Evolutionary conservation across 2,888 invertebrate species (phyloP).

Genomic region (Drosophila hamatofila): DNA sequence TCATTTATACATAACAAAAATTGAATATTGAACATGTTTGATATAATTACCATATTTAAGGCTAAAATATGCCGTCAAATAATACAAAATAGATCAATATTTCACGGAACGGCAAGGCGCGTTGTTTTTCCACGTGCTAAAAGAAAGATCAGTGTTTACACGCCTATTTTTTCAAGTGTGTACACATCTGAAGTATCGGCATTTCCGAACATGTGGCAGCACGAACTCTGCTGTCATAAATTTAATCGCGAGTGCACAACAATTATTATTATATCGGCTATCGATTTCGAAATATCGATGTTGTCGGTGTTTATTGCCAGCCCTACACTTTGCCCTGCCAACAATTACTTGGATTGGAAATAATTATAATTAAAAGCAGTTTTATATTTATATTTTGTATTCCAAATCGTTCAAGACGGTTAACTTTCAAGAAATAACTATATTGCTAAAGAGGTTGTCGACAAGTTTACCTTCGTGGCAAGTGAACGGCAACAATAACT

Average conservation of each 20-base stretch:
- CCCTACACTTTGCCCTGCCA: slow-evolving; percentile 51
- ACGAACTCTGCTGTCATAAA: slow-evolving; percentile 6
- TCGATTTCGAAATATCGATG: slow-evolving; percentile 31
- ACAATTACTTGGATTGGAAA: slow-evolving; percentile 50
- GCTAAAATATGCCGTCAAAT: slow-evolving; percentile 58
- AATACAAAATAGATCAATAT: slow-evolving; percentile 29
- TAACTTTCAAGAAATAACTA: slow-evolving; percentile 5
- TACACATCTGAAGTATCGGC: not conserved
- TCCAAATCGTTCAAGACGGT: slow-evolving; percentile 6
- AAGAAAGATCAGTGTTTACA: slow-evolving; percentile 48
- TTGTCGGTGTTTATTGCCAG: slow-evolving; percentile 38
- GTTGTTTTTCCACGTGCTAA: slow-evolving; percentile 64
- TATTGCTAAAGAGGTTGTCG: slow-evolving; percentile 14
- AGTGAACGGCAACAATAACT: slow-evolving; percentile 56
- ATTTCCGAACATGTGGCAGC: slow-evolving; percentile 35
- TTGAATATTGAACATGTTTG: not conserved
- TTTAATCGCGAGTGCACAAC: slow-evolving; percentile 5
- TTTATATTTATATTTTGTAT: slow-evolving; percentile 7
- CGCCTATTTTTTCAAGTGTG: slow-evolving; percentile 20
- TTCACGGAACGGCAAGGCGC: slow-evolving; percentile 27
- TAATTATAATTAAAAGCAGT: slow-evolving; percentile 16
- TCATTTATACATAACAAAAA: not conserved
- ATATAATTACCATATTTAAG: slow-evolving; percentile 74
- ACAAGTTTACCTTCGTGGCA: slow-evolving; percentile 16
- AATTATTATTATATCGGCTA: slow-evolving; percentile 9